A percentile compares a stretch with the other conserved stretches of the same genome.
phyloP scores from a whole-genome alignment of 2,113 vertebrate species.

The Scomber colias region DNA sequence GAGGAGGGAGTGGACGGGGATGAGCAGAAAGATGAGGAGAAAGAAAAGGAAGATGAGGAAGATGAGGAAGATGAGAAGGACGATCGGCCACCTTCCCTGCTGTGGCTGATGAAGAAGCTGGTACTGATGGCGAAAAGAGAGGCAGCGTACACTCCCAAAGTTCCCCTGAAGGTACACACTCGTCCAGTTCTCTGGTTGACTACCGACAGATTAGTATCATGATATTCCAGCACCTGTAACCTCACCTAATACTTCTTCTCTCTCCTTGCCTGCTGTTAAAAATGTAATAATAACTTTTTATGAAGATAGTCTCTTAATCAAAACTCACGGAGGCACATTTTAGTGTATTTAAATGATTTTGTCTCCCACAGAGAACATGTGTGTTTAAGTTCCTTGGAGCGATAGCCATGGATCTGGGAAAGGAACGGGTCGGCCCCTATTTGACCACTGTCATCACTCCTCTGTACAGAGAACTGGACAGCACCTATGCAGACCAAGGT shows the following conservation, averaged over 20 bases:
- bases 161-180: constrained; percentile 88
- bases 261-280: too few species aligned
- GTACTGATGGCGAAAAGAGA: constrained; percentile 91
- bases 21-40: constrained; percentile 20
- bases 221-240: background rate
- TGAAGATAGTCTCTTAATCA: too few species aligned
- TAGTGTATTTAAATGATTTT: background rate
- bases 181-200: background rate
- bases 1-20: constrained; percentile 32
- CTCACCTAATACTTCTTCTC: too few species aligned
- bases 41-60: constrained; percentile 52
- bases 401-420: constrained; percentile 91
- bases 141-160: constrained; percentile 91
- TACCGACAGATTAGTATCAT: background rate
- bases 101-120: constrained; percentile 94
- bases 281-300: too few species aligned
- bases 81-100: constrained; percentile 85
- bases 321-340: too few species aligned
- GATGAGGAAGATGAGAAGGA: constrained; percentile 71
- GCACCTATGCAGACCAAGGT: constrained; percentile 97
- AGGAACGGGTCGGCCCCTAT: constrained; percentile 88
- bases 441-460: constrained; percentile 91
- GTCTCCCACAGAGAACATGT: constrained; percentile 90
- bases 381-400: constrained; percentile 98
- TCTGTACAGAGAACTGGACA: constrained; percentile 95